Evolutionary conservation across 1,140 invertebrate genomes (phyloP), one percentile per base, ranked within the genome.

Genomic region (Lerema accius): DNA sequence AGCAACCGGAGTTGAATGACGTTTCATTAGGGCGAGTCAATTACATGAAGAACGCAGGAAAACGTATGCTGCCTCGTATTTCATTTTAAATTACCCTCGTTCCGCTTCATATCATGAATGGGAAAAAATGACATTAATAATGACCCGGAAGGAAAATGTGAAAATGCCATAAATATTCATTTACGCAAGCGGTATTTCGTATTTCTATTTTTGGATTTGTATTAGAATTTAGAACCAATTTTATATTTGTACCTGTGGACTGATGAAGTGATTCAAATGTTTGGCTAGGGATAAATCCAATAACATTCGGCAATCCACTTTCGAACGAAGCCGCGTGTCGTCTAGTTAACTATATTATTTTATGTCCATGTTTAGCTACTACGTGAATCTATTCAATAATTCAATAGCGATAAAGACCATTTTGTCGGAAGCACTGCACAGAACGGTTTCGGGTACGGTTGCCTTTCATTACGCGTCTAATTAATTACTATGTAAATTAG

Each of bases 1-100:
- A 32, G 28, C 28, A 32, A 32, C 53, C 40, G 23, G 26, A 4
- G 28, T 32, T 73, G 75, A 83, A 76, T 77, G 80, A 74, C 75
- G 68, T 83, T 83, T 83, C 76, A 85, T 85, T 85, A 85, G 63
- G 73, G 73, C 46, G 63, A 80, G 82, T 83, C 81, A 82, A 85
- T 83, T 82, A 76, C 75, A 72, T 46, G 65, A 67, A 71, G 67
- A 67, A 64, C 69, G 61, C n/a, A 46, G 66, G 64, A 62, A 70
- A 81, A 79, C 73, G 71, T 79, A 79, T 75, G 80, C 68, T 65
- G 51, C 63, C 62, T 63, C 73, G 83, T 85, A 78, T 83, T 80
- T 82, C 74, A 82, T 43, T 69, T 65, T 35, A 76, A 82, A 83
- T 83, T 80, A 78, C 80, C 69, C 63, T 67, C 76, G 70, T 76